Conservation (phyloP, 2,888 invertebrate genomes). For the Nemoura dubitans region DNA sequence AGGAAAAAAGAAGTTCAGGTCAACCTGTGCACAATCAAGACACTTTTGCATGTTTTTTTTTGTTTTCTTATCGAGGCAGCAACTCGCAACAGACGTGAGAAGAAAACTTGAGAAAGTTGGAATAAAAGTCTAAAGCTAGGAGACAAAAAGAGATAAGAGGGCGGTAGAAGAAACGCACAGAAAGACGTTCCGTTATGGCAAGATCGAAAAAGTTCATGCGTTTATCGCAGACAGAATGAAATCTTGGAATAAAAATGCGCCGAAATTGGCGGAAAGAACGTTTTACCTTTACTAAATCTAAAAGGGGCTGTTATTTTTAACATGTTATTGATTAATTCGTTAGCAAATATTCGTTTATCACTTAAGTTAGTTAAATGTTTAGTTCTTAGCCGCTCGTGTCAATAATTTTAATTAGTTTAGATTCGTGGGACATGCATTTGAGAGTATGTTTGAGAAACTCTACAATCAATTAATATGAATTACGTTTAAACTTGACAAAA, state of each 20-base stretch:
- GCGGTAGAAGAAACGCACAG: not conserved
- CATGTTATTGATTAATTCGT: not conserved
- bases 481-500: too few species aligned
- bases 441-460: not conserved
- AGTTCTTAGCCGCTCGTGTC: not conserved
- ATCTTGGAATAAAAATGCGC: not conserved
- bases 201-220: conserved; percentile 1
- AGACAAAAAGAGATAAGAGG: not conserved
- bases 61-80: not conserved
- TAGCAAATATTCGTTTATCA: too few species aligned
- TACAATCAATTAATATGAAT: not conserved
- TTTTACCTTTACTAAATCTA: not conserved
- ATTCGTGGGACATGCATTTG: not conserved
- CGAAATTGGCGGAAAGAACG: not conserved
- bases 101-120: not conserved
- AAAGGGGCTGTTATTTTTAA: not conserved
- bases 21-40: not conserved
- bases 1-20: not conserved
- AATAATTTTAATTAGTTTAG: not conserved
- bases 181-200: not conserved
- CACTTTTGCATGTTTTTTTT: too few species aligned
- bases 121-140: not conserved
- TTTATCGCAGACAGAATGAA: not conserved
- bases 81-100: not conserved
- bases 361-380: not conserved